Evolutionary conservation across 2,797 vertebrate genomes (phyloP).

Genomic region (Distichodus sexfasciatus): DNA sequence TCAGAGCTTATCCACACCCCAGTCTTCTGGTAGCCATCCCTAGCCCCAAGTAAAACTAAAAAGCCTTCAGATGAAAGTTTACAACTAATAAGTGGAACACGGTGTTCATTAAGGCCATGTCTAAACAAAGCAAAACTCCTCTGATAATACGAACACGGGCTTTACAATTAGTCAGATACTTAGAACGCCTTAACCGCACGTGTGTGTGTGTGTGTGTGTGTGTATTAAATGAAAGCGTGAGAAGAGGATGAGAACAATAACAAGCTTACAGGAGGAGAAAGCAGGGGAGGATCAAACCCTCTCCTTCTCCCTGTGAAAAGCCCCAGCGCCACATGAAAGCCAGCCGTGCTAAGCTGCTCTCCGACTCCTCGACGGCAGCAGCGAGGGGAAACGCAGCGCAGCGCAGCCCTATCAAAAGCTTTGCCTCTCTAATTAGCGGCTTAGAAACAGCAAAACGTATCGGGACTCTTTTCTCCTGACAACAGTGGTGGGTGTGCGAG

Average conservation of each 20-base stretch:
- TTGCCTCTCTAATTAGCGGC: constrained; percentile 41
- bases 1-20: no score
- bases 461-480: constrained; percentile 7
- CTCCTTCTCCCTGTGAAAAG: constrained; percentile 27
- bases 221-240: not conserved
- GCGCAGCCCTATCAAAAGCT: constrained; percentile 26
- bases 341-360: constrained; percentile 18
- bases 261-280: constrained; percentile 33
- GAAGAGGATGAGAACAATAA: constrained; percentile 11
- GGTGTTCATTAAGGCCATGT: not conserved
- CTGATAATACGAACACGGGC: not conserved
- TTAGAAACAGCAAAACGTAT: constrained; percentile 21
- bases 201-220: not conserved
- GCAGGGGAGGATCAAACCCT: constrained; percentile 25
- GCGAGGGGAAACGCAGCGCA: constrained; percentile 8
- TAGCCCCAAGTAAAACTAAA: no score
- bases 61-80: not conserved
- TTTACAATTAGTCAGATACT: not conserved
- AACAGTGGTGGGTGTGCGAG: constrained; percentile 25
- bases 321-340: constrained; percentile 26
- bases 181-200: not conserved
- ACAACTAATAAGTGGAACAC: not conserved
- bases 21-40: no score
- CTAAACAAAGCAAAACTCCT: not conserved
- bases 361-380: not conserved